Percentiles rank a stretch among this genome's conserved stretches.
Conservation (phyloP, 2,797 vertebrate species). For the Nyctibius grandis region DNA sequence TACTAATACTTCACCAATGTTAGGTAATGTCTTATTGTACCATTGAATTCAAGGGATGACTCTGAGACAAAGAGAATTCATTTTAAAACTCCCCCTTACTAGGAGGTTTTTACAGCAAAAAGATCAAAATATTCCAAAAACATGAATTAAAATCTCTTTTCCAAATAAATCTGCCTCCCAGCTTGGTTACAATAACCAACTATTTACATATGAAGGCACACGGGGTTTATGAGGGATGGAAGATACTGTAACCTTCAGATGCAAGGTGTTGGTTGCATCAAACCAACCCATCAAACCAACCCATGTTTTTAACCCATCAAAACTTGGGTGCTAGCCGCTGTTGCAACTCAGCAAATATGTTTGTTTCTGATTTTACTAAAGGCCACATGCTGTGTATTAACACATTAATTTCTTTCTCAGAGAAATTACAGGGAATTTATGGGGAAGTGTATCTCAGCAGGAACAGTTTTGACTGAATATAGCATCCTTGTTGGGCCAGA, state of each 20-base stretch:
- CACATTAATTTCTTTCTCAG: neutral
- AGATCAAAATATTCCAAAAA: neutral
- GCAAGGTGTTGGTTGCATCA: rapidly evolving
- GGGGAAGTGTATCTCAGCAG: neutral
- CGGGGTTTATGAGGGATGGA: neutral
- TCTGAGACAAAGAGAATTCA: neutral
- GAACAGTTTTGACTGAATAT: neutral
- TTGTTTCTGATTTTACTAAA: neutral
- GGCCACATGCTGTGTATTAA: neutral
- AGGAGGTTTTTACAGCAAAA: neutral
- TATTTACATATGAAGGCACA: neutral
- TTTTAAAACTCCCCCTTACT: neutral
- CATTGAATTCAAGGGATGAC: neutral
- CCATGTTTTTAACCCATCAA: too few relatives aligned
- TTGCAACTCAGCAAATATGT: neutral
- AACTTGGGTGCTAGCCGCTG: neutral
- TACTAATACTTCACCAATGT: neutral
- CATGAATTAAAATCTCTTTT: neutral
- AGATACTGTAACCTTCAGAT: neutral
- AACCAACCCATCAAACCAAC: too few relatives aligned
- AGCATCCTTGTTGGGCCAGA: neutral
- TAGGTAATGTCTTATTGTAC: neutral
- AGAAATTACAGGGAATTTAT: neutral
- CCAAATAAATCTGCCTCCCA: neutral
- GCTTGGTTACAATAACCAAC: neutral